phyloP scores from a whole-genome alignment of 53 echinoderm and acorn worm genomes.

The Holothuria scabra region DNA sequence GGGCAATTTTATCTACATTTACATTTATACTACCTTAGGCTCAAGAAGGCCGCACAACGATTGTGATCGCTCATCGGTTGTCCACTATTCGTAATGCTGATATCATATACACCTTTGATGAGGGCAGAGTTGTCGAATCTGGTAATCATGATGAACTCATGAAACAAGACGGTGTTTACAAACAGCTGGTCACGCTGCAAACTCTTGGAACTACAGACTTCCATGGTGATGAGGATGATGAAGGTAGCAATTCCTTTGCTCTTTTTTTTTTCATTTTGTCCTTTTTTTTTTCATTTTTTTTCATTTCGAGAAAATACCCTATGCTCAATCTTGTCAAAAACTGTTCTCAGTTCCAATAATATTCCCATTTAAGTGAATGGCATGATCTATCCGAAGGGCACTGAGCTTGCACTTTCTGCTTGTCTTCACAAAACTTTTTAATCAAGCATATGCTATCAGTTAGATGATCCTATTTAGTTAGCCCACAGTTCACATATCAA shows the following conservation, averaged over 20 bases:
- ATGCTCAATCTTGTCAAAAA: too few species aligned
- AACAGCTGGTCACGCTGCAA: slow-evolving; percentile 82
- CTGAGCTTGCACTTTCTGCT: too few species aligned
- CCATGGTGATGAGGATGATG: slow-evolving; percentile 43
- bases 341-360: too few species aligned
- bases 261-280: too few species aligned
- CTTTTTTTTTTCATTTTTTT: too few species aligned
- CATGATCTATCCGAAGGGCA: too few species aligned
- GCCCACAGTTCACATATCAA: too few species aligned
- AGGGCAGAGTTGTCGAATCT: slow-evolving; percentile 64
- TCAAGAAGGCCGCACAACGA: slow-evolving; percentile 73
- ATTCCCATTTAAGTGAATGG: too few species aligned
- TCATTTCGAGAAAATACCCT: too few species aligned
- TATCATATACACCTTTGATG: slow-evolving; percentile 71
- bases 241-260: background rate
- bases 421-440: too few species aligned
- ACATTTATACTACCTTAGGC: slow-evolving; percentile 52
- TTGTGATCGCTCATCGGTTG: slow-evolving; percentile 77
- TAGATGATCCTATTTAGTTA: too few species aligned
- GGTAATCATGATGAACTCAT: slow-evolving; percentile 79
- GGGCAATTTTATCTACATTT: background rate
- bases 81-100: slow-evolving; percentile 81
- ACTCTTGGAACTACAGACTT: slow-evolving; percentile 40
- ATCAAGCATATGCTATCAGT: too few species aligned
- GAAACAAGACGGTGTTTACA: slow-evolving; percentile 49